These are phyloP conservation scores for Centruroides sculpturatus DNA, from an alignment of 1,140 invertebrate genomes.

Conservation along the genomic window DNA sequence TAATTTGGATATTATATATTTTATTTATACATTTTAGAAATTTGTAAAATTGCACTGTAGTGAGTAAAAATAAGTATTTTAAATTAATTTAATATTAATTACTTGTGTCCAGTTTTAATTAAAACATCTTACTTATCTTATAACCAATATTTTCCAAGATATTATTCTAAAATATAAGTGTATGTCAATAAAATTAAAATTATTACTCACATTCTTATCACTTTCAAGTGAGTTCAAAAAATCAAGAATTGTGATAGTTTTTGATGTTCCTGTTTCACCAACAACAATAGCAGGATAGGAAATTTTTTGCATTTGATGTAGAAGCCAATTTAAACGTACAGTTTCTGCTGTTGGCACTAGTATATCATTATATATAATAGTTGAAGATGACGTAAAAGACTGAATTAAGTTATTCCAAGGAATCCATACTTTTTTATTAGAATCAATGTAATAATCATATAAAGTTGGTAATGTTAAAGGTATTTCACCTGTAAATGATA, in stretches of 20 bases:
- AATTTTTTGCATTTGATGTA: constrained; percentile 58
- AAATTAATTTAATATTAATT: too few species aligned
- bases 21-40: too few species aligned
- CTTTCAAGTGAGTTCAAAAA: constrained; percentile 54
- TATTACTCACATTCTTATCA: constrained; percentile 45
- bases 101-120: too few species aligned
- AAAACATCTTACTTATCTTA: too few species aligned
- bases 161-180: too few species aligned
- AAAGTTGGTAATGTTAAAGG: constrained; percentile 31
- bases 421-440: constrained; percentile 55
- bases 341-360: constrained; percentile 80
- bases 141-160: too few species aligned
- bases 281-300: constrained; percentile 64
- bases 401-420: constrained; percentile 66
- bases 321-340: constrained; percentile 55
- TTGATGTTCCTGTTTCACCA: constrained; percentile 78
- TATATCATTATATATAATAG: constrained; percentile 59
- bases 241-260: constrained; percentile 70
- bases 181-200: too few species aligned
- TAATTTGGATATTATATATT: too few species aligned
- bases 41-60: too few species aligned
- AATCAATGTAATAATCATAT: constrained; percentile 67
- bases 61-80: too few species aligned
- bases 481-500: too few species aligned
- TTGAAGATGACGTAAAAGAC: constrained; percentile 51